Conservation (phyloP, 2,797 vertebrate species). For the Dipus sagitta region DNA sequence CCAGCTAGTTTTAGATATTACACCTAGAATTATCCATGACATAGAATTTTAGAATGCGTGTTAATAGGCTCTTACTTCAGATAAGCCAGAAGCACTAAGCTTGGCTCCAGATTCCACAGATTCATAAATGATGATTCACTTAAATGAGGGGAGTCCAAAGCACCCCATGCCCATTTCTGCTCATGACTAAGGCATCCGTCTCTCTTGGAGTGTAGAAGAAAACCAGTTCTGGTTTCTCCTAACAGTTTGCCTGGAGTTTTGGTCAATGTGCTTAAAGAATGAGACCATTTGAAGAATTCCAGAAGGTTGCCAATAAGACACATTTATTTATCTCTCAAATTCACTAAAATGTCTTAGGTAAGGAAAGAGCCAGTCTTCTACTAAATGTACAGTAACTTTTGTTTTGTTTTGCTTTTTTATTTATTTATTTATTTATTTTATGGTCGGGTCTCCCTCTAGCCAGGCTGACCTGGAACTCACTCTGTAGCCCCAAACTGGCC, state of each 20-base stretch:
- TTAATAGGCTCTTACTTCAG: neutral
- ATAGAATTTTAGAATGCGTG: neutral
- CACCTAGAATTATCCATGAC: conserved; percentile 6
- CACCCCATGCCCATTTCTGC: neutral
- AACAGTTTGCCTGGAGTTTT: neutral
- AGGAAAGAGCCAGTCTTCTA: neutral
- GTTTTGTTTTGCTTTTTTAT: no score
- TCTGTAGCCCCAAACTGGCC: no score
- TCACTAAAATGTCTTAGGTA: conserved; percentile 22
- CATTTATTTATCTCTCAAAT: conserved; percentile 52
- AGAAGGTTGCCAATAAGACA: neutral
- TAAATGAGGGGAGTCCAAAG: conserved; percentile 26
- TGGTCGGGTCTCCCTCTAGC: no score
- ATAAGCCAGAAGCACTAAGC: conserved; percentile 5
- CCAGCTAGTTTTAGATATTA: neutral
- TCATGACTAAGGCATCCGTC: neutral
- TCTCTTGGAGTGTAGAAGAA: neutral
- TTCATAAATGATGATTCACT: neutral
- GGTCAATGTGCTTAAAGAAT: neutral
- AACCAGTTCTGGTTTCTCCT: conserved; percentile 24
- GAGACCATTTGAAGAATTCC: neutral
- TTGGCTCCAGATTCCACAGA: conserved; percentile 21
- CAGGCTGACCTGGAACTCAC: no score
- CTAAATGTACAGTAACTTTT: conserved; percentile 34
- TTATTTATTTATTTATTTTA: no score